These are phyloP conservation scores for Agriopis leucophaearia DNA, from an alignment of 2,888 invertebrate species.

Conservation along the genomic window DNA sequence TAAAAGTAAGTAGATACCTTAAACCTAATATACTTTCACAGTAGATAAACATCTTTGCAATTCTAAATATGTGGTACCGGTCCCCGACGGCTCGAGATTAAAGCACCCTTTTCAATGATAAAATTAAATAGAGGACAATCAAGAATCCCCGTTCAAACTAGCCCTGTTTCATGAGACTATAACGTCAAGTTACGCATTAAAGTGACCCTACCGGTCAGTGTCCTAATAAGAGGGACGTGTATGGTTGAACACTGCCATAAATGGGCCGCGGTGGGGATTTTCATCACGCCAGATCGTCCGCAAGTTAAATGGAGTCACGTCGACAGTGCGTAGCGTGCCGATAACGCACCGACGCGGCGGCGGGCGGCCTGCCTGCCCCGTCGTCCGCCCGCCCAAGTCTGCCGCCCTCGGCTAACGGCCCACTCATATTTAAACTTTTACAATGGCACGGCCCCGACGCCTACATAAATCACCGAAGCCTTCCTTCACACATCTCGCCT, in stretches of 20 bases:
- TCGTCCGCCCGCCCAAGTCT: slow-evolving; percentile 40
- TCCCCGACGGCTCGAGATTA: slow-evolving; percentile 34
- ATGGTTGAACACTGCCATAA: slow-evolving; percentile 45
- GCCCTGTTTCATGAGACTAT: slow-evolving; percentile 40
- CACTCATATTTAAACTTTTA: slow-evolving; percentile 80
- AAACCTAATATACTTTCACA: background rate
- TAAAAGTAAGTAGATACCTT: background rate
- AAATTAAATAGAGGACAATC: slow-evolving; percentile 43
- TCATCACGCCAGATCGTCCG: slow-evolving; percentile 55
- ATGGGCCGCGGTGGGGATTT: slow-evolving; percentile 51
- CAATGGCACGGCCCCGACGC: slow-evolving; percentile 68
- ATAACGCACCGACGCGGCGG: slow-evolving; percentile 36
- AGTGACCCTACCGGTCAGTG: slow-evolving; percentile 48
- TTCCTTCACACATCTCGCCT: slow-evolving; percentile 77
- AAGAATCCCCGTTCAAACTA: slow-evolving; percentile 46
- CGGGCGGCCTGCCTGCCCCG: slow-evolving; percentile 36
- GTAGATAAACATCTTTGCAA: slow-evolving; percentile 15
- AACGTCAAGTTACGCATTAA: slow-evolving; percentile 47
- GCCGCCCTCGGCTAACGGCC: slow-evolving; percentile 49
- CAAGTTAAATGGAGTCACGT: slow-evolving; percentile 64
- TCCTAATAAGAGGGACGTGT: slow-evolving; percentile 48
- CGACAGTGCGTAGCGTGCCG: slow-evolving; percentile 49
- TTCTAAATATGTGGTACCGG: slow-evolving; percentile 24
- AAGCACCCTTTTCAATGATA: slow-evolving; percentile 42
- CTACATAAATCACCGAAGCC: slow-evolving; percentile 76